Percentiles rank a stretch among this genome's conserved stretches.
These are phyloP conservation scores for Dione juno DNA, from an alignment of 2,888 invertebrate species.

Conservation along the genomic window DNA sequence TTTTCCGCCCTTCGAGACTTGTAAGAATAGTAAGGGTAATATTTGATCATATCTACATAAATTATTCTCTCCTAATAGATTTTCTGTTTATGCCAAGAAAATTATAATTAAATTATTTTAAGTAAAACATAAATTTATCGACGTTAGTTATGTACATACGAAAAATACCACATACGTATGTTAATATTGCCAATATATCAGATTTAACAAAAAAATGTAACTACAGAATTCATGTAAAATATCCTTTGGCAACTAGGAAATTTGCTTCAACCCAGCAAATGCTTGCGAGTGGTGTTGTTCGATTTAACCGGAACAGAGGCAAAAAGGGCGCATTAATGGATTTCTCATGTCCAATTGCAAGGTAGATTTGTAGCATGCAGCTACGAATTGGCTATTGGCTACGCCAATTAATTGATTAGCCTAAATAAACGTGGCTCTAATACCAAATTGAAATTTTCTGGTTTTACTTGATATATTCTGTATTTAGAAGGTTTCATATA, in stretches of 20 bases:
- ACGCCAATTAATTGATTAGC: conserved; percentile 28
- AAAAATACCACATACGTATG: too few relatives aligned
- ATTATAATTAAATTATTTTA: too few relatives aligned
- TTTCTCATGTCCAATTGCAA: conserved; percentile 57
- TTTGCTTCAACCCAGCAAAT: not conserved
- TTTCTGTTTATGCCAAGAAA: too few relatives aligned
- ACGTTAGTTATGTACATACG: too few relatives aligned
- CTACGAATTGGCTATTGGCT: conserved; percentile 29
- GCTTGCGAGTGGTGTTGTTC: conserved; percentile 4
- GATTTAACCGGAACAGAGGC: conserved; percentile 51
- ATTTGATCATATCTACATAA: too few relatives aligned
- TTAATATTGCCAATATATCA: not conserved
- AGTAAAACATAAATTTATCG: too few relatives aligned
- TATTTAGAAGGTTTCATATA: not conserved
- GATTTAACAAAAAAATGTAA: not conserved
- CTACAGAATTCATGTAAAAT: not conserved
- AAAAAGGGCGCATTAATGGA: conserved; percentile 63
- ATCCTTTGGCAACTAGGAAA: not conserved
- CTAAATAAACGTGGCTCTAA: conserved; percentile 13
- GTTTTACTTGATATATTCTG: not conserved
- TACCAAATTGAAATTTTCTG: conserved; percentile 2
- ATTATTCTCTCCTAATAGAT: too few relatives aligned
- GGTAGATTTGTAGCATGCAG: conserved; percentile 40
- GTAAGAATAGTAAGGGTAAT: too few relatives aligned
- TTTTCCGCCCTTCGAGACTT: too few relatives aligned